phyloP scores from a whole-genome alignment of 1,140 invertebrate genomes.

The Hypothenemus hampei region DNA sequence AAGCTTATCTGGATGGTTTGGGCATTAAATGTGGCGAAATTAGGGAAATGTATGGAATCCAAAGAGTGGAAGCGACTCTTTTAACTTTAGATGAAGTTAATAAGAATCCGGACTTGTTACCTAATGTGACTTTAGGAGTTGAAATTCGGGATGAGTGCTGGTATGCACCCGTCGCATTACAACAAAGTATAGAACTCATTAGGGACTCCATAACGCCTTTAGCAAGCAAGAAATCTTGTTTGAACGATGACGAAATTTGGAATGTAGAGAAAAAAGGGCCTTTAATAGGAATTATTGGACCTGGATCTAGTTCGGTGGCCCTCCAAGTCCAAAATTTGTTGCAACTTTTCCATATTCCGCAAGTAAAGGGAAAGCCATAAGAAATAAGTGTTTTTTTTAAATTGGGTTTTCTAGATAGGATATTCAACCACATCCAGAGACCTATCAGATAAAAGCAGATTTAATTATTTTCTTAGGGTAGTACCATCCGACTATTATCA shows the following conservation, averaged over 20 bases:
- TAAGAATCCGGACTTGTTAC: conserved; percentile 46
- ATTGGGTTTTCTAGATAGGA: conserved; percentile 43
- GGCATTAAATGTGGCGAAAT: conserved; percentile 58
- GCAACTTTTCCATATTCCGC: conserved; percentile 61
- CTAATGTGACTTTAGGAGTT: conserved; percentile 62
- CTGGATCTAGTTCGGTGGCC: conserved; percentile 62
- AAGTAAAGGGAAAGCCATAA: too few species aligned
- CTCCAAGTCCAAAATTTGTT: conserved; percentile 78
- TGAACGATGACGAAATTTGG: neutral
- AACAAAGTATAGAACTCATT: conserved; percentile 72
- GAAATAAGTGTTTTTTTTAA: too few species aligned
- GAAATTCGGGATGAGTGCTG: conserved; percentile 79
- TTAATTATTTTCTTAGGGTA: conserved; percentile 74
- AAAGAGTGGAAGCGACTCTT: conserved; percentile 67
- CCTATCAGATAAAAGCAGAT: conserved; percentile 72
- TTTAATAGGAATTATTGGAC: conserved; percentile 65
- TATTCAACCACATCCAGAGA: conserved; percentile 76
- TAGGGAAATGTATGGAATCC: conserved; percentile 73
- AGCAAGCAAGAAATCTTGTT: conserved; percentile 7
- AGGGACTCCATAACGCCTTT: conserved; percentile 58
- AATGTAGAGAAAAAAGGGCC: conserved; percentile 41
- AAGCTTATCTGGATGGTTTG: conserved; percentile 27
- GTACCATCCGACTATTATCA: conserved; percentile 80
- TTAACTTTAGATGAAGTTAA: conserved; percentile 53
- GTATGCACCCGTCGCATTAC: conserved; percentile 69